Conservation (phyloP, 2,797 vertebrate species). For the Strix occidentalis region DNA sequence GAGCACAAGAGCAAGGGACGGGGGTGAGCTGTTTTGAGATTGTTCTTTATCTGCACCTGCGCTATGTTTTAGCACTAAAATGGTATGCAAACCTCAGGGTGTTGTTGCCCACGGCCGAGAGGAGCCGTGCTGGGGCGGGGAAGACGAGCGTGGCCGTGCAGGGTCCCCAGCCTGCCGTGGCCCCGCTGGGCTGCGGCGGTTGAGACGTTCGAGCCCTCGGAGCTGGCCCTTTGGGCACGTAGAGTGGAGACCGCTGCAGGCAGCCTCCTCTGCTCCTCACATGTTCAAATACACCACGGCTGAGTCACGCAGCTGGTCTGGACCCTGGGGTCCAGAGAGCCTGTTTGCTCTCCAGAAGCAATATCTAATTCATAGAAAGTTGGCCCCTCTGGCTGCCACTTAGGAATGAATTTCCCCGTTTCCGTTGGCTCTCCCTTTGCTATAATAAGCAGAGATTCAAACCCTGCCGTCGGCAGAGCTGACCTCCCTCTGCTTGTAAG, state of each 20-base stretch:
- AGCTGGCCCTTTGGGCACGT: not conserved
- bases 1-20: not conserved
- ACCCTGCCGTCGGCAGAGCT: not conserved
- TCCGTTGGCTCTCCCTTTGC: not conserved
- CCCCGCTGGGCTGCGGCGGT: not conserved
- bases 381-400: not conserved
- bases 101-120: not conserved
- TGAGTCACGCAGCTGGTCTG: not conserved
- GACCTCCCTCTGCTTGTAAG: not conserved
- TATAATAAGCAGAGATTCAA: not conserved
- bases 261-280: not conserved
- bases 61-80: not conserved
- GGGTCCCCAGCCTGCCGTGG: accelerated
- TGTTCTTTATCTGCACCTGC: not conserved
- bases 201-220: not conserved
- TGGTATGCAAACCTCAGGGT: not conserved
- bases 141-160: accelerated
- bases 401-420: not conserved
- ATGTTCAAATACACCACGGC: not conserved
- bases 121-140: accelerated
- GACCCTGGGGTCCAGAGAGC: not conserved
- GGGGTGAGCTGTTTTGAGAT: not conserved
- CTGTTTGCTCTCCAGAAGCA: not conserved
- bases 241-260: not conserved
- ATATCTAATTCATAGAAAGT: not conserved